Base-by-base conservation (phyloP, 2,113 vertebrate genomes). In the Hippocampus zosterae region DNA sequence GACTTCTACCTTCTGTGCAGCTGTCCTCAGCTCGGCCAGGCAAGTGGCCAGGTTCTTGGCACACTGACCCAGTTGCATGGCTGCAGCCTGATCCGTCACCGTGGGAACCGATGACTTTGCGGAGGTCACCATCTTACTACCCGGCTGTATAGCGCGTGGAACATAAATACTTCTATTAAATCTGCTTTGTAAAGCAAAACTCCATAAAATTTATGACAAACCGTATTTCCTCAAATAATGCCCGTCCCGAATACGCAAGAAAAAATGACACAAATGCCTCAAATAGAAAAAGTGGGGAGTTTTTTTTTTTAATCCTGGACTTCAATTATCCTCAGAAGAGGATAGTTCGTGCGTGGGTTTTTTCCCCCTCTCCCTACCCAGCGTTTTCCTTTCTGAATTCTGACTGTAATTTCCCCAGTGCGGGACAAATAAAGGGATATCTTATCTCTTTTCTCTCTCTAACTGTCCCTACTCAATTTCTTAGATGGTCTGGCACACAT, bases 31-130 rank as follows among this genome's bases (percentile, higher is more conserved):
- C 83, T 99, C 97, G 0, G 96, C 96, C 81, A 99, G 84, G 83
- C 96, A 96, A 84, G 96, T 98, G 23, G 96, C 97, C 42, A 99
- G 93, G 75, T 99, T 99, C 90, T 99, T 99, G 52, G 97, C 96
- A 85, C 97, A 99, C 69, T 98, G 96, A 79, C 97, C 95, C 72
- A 99, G 90, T 79, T 99, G 97, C 97, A 98, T 99, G 33, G 97
- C 96, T 11, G 97, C 96, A 3, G 97, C 96, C 88, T 98, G 97
- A 86, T 99, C 96, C 0, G 93, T 92, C 82, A 99, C 96, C 0
- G 96, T 98, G 60, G 97, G 97, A 37, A 99, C 96, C 0, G 97
- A 95, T 0, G 97, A 96, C 87, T 98, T 98, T 44, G 97, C 94
- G 0, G 97, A 98, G 5, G 95, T 92, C 83, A 99, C 97, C 97